Conservation (phyloP, 2,888 invertebrate species). For the Xanthostigma xanthostigma region DNA sequence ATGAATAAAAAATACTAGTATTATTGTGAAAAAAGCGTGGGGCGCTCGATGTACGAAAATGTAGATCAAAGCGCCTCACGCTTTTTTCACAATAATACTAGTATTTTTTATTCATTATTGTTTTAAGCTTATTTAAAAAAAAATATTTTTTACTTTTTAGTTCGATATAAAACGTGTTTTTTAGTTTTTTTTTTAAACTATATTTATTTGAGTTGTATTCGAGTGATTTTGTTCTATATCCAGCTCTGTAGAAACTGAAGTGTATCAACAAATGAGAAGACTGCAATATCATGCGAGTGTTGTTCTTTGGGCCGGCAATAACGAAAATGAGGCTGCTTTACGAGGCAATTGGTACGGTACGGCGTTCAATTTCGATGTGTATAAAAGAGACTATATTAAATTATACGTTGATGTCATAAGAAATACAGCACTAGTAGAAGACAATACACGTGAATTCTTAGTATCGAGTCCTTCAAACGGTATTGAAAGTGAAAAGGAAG, state of each 20-base stretch:
- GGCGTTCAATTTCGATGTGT: conserved; percentile 31
- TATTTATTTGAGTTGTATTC: conserved; percentile 1
- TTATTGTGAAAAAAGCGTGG: no score
- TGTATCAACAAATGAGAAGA: conserved; percentile 64
- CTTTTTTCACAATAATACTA: no score
- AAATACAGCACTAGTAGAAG: conserved; percentile 43
- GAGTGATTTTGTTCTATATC: conserved; percentile 14
- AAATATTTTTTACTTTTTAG: no score
- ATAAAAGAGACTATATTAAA: conserved; percentile 61
- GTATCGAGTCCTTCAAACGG: conserved; percentile 91
- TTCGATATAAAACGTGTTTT: background rate
- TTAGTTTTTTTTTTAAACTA: background rate
- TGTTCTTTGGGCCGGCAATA: conserved; percentile 87
- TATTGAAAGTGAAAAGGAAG: conserved; percentile 50
- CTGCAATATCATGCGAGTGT: conserved; percentile 79
- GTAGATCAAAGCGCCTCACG: no score
- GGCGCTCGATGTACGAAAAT: no score
- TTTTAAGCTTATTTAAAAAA: no score
- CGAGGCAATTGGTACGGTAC: conserved; percentile 68
- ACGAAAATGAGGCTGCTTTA: conserved; percentile 89
- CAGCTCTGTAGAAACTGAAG: conserved; percentile 57
- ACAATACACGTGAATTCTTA: conserved; percentile 51
- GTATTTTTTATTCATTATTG: no score
- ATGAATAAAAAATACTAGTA: no score
- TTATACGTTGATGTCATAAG: conserved; percentile 69